These are phyloP conservation scores for Mythimna ferrago DNA, from an alignment of 2,888 invertebrate genomes.

Conservation along the genomic window DNA sequence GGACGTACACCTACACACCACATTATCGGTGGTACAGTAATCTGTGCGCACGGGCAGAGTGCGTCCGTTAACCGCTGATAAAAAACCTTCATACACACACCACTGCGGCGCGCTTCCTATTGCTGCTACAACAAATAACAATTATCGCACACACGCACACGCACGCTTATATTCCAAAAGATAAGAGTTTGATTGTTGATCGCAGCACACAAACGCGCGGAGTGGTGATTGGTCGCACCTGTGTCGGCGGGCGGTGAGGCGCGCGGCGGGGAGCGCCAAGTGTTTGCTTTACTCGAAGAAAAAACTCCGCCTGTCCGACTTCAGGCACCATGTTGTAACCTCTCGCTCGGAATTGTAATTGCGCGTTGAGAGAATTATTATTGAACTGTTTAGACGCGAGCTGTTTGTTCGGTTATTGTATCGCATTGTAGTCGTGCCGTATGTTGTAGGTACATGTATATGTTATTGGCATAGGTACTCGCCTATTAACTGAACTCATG, in stretches of 20 bases:
- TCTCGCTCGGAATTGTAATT: slow-evolving; percentile 68
- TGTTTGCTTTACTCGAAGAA: slow-evolving; percentile 67
- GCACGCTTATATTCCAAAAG: slow-evolving; percentile 65
- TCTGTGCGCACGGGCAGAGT: slow-evolving; percentile 80
- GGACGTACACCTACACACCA: slow-evolving; percentile 84
- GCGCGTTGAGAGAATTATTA: slow-evolving; percentile 69
- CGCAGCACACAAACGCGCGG: slow-evolving; percentile 68
- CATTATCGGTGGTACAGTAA: slow-evolving; percentile 71
- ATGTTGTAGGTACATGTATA: slow-evolving; percentile 13
- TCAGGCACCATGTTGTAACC: slow-evolving; percentile 74
- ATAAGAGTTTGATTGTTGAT: slow-evolving; percentile 77
- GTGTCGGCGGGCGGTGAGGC: slow-evolving; percentile 67
- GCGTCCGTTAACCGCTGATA: slow-evolving; percentile 86
- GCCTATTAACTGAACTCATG: slow-evolving; percentile 41
- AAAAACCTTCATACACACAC: slow-evolving; percentile 78
- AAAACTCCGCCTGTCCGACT: slow-evolving; percentile 76
- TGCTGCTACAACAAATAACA: slow-evolving; percentile 77
- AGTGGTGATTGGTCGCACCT: slow-evolving; percentile 84
- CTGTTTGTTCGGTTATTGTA: slow-evolving; percentile 62
- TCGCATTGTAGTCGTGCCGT: slow-evolving; percentile 50
- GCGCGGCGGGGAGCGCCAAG: slow-evolving; percentile 54
- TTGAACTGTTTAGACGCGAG: slow-evolving; percentile 62
- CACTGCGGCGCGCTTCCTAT: slow-evolving; percentile 74
- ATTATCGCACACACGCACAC: slow-evolving; percentile 78
- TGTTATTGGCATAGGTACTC: slow-evolving; percentile 35